Evolutionary conservation across 2,888 invertebrate species (phyloP), one percentile per base, ranked within the genome.

Genomic region (Megalurothrips usitatus): DNA sequence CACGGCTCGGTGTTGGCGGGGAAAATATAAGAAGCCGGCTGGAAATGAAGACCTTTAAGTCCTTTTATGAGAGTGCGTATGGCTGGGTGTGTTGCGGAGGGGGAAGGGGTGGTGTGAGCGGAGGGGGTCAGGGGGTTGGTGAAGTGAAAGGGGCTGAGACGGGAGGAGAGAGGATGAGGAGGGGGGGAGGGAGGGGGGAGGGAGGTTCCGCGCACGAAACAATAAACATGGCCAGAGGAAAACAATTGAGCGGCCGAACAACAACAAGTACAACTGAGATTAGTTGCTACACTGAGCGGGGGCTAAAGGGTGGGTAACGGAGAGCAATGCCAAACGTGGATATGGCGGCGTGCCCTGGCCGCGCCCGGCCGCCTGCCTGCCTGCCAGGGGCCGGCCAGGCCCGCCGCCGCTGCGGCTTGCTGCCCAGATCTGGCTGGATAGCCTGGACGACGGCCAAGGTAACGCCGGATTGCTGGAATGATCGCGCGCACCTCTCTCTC

Each of bases 251-350:
- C 68, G 68, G 23, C 9, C 68, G 68, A n/a, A 19, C 23, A n/a
- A 68, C 68, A 68, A 68, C 68, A 68, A 68, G 68, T 68, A 68
- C 68, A 26, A 68, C 68, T 26, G 68, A 68, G 68, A 68, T 68
- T 68, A 68, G 34, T 43, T 43, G 34, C 34, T 43, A 43, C 34
- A 43, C 34, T 43, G 34, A 43, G 34, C 34, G 34, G 34, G 34
- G 6, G 34, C 34, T 43, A 43, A 43, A 43, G 34, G 34, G 34
- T 43, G 34, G 34, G 34, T 43, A 43, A 43, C 34, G 34, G 34
- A 43, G 34, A 43, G 34, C 34, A 43, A 43, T 43, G 34, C 34
- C 34, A 43, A 43, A 43, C 34, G 34, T 43, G 34, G 34, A 43
- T 43, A 43, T 43, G 34, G 34, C 34, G 34, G 34, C 34, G 34